Evolutionary conservation across 2,888 invertebrate species (phyloP).

Genomic region (Orthonychiurus folsomi): DNA sequence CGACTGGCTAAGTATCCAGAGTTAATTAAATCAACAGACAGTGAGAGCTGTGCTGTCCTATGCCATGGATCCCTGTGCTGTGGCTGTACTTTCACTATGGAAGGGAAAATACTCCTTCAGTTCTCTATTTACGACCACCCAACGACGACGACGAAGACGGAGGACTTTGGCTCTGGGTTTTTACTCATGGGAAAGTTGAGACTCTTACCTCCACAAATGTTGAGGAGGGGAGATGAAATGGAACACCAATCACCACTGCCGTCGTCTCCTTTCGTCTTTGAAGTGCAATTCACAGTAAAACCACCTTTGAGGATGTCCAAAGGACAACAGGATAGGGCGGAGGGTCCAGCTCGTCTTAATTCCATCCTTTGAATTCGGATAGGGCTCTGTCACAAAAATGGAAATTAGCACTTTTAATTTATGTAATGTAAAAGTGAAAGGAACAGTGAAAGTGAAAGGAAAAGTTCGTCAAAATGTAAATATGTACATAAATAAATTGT

Average conservation of each 20-base stretch:
- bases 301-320: background rate
- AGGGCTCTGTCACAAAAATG: too few species aligned
- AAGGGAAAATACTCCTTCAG: background rate
- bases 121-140: background rate
- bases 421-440: too few species aligned
- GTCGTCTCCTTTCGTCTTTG: background rate
- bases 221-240: background rate
- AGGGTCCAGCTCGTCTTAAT: background rate
- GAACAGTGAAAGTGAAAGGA: too few species aligned
- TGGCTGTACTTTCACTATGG: too few species aligned
- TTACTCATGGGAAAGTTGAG: too few species aligned
- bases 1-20: background rate
- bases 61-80: too few species aligned
- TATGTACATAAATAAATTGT: too few species aligned
- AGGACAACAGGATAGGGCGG: background rate
- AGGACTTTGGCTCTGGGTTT: too few species aligned
- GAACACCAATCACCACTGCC: background rate
- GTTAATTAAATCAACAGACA: slow-evolving; percentile 1
- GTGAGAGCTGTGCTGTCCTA: too few species aligned
- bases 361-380: background rate
- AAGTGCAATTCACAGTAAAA: background rate
- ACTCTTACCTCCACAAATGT: background rate
- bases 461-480: too few species aligned
- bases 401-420: too few species aligned
- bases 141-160: background rate